phyloP scores from a whole-genome alignment of 2,113 vertebrate genomes.

The Cryptoleucopteryx plumbea region DNA sequence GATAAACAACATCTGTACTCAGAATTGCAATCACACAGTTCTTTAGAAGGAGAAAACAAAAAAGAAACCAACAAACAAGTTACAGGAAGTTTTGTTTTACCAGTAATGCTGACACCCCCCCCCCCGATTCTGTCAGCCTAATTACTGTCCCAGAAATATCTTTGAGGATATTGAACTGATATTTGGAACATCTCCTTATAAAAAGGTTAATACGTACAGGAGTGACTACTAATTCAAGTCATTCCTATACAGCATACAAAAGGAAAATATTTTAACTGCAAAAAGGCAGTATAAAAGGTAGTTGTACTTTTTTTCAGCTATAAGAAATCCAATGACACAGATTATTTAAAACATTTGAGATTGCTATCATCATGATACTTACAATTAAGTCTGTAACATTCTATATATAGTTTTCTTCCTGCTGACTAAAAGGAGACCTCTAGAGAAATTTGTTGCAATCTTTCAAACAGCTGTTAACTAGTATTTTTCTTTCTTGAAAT shows the following conservation, averaged over 20 bases:
- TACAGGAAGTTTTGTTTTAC: not conserved
- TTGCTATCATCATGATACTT: not conserved
- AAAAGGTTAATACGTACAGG: not conserved
- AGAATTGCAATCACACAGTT: not conserved
- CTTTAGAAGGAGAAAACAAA: not conserved
- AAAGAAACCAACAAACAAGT: not conserved
- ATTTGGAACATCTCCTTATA: not conserved
- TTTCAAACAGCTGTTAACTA: not conserved
- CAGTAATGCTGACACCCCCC: not conserved
- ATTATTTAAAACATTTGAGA: not conserved
- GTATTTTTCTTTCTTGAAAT: not conserved
- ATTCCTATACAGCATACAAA: not conserved
- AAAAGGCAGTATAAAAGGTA: not conserved
- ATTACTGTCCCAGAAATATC: not conserved
- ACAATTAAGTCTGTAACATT: not conserved
- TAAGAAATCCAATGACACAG: not conserved
- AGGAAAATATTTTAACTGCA: not conserved
- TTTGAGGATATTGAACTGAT: not conserved
- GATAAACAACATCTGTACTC: fast-evolving
- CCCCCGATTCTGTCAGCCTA: not conserved
- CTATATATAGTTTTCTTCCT: not conserved
- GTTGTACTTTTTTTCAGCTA: not conserved
- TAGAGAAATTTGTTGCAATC: slow-evolving; percentile 1
- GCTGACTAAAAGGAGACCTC: not conserved
- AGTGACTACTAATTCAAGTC: not conserved